phyloP scores from a whole-genome alignment of 1,140 invertebrate species.

The Microplitis demolitor region DNA sequence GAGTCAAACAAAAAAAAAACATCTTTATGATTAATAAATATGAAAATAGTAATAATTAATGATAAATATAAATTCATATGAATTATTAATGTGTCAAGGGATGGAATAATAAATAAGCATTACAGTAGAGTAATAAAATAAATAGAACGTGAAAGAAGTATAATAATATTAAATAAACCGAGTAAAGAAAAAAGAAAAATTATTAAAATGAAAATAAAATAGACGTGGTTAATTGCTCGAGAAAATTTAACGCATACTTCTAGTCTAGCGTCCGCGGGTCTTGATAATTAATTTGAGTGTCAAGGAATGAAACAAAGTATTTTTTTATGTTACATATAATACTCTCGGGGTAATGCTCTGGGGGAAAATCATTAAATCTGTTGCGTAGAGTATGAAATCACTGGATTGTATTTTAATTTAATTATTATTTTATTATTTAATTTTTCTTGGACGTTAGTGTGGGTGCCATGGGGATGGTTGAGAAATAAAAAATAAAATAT shows the following conservation, averaged over 20 bases:
- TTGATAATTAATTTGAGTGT: conserved; percentile 12
- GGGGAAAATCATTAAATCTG: background rate
- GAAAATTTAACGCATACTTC: conserved; percentile 8
- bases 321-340: background rate
- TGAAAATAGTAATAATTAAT: no score
- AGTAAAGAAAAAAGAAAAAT: background rate
- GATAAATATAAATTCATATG: no score
- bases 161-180: background rate
- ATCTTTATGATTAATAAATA: no score
- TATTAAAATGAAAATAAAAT: background rate
- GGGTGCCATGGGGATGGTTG: background rate
- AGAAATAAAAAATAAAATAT: background rate
- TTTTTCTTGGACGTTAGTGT: background rate
- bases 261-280: background rate
- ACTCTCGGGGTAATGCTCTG: background rate
- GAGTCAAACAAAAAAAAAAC: no score
- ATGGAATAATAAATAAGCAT: background rate
- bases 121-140: background rate
- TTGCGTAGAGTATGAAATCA: background rate
- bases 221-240: conserved; percentile 13
- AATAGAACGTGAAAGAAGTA: background rate
- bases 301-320: background rate
- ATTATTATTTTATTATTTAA: background rate
- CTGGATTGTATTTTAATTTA: background rate
- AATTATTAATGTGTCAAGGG: no score